Evolutionary conservation across 1,140 invertebrate genomes (phyloP).

Genomic region (Cheumatopsyche charites): DNA sequence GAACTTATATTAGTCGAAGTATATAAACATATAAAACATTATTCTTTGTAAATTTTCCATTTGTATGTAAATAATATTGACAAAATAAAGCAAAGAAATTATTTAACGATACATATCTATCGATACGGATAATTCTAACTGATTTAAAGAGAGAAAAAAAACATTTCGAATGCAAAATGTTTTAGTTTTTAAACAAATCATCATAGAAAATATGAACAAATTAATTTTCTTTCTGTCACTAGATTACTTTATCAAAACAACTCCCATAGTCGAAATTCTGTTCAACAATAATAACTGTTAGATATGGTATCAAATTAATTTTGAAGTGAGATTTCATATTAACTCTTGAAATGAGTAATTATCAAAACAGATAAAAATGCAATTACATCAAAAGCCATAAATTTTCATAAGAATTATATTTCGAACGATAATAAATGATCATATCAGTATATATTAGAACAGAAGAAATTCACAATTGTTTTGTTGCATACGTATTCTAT

Average conservation of each 20-base stretch:
- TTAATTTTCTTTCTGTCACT: no score
- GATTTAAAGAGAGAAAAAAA: constrained; percentile 1
- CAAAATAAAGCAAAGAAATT: constrained; percentile 13
- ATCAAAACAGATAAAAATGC: no score
- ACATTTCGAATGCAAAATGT: constrained; percentile 16
- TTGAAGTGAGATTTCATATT: no score
- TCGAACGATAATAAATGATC: constrained; percentile 30
- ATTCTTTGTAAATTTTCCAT: constrained; percentile 42
- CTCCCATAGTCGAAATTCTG: no score
- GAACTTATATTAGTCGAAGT: constrained; percentile 43
- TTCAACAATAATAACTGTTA: no score
- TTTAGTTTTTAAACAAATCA: background rate
- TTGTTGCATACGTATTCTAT: background rate
- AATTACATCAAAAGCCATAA: background rate
- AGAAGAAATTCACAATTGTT: constrained; percentile 14
- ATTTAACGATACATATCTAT: constrained; percentile 24
- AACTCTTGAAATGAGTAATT: no score
- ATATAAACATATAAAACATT: constrained; percentile 42
- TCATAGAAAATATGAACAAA: background rate
- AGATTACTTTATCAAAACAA: no score
- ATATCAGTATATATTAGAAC: constrained; percentile 35
- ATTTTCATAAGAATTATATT: constrained; percentile 22
- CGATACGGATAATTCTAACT: constrained; percentile 10
- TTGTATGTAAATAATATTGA: constrained; percentile 28
- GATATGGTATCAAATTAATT: no score